Evolutionary conservation across 2,113 vertebrate species (phyloP), one percentile per base, ranked within the genome.

Genomic region (Platysternon megacephalum): DNA sequence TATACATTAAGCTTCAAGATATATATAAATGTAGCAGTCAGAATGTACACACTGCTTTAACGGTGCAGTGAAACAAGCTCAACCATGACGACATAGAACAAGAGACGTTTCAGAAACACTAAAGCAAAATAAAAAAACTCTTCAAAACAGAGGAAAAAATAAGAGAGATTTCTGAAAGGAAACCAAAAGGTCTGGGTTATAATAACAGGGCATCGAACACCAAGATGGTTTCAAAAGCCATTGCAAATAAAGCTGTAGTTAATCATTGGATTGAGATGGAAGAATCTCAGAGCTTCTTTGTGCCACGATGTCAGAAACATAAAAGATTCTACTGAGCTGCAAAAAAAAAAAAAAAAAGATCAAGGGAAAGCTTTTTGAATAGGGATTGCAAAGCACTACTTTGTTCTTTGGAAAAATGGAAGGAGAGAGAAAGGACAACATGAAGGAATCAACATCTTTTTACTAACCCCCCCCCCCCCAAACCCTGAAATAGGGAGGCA

Each of bases 1-100:
- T 99, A 98, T 99, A 99, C 99, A 99, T 98, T 99, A 99, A 99
- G 99, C 99, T 99, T 99, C 99, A 98, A 99, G 99, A 99, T 99
- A 99, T 99, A 99, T 99, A 99, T 99, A 99, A 99, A 99, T 98
- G 99, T 98, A 99, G 99, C 99, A 98, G 98, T 99, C 99, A 99
- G 99, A 99, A 99, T 98, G 98, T 98, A 99, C 98, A 99, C 99
- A 99, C 99, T 99, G 99, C 99, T 98, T 98, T 98, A 98, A 98
- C 98, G 99, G 99, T 97, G 99, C 98, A 98, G 98, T 98, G 99
- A 99, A 98, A 99, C 98, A 97, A 99, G 99, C 99, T 99, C 98
- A 98, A 99, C 99, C 99, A 99, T 97, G 99, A 99, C 99, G 97
- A 99, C 99, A 99, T 96, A 98, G 98, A 99, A 99, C 99, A 98